These are phyloP conservation scores for Melopsittacus undulatus DNA, from an alignment of 2,797 vertebrate species.

Conservation along the genomic window DNA sequence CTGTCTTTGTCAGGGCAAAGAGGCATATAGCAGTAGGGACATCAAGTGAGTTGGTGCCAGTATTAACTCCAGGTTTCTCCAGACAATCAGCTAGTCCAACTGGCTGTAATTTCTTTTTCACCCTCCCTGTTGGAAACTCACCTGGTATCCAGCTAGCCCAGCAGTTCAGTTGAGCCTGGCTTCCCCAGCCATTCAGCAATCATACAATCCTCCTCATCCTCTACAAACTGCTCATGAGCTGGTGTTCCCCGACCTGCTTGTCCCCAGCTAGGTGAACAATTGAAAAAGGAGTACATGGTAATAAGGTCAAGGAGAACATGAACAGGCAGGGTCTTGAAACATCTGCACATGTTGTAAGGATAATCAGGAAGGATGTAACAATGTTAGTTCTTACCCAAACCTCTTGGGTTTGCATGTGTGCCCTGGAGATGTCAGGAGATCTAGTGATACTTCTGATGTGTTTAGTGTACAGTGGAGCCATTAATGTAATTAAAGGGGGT, in stretches of 20 bases:
- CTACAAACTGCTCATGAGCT: rapidly evolving
- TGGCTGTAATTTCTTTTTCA: rapidly evolving
- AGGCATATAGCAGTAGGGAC: background rate
- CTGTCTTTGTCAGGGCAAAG: rapidly evolving
- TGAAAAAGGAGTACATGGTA: rapidly evolving
- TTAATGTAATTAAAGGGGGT: background rate
- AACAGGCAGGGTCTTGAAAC: background rate
- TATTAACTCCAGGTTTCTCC: background rate
- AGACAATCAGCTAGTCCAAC: background rate
- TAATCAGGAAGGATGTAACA: background rate
- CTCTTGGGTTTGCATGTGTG: rapidly evolving
- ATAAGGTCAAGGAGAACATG: rapidly evolving
- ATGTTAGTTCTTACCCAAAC: too few species aligned
- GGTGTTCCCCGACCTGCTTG: rapidly evolving
- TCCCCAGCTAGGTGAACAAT: rapidly evolving
- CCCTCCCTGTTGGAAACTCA: background rate
- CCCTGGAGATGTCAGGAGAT: background rate
- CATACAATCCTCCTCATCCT: rapidly evolving
- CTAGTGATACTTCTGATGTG: background rate
- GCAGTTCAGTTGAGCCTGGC: rapidly evolving
- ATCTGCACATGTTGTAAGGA: rapidly evolving
- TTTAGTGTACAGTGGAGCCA: background rate
- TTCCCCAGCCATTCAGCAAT: rapidly evolving
- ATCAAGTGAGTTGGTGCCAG: background rate
- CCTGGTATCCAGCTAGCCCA: background rate